Base-by-base conservation (phyloP, 2,888 invertebrate genomes). In the Drosophila pseudotakahashii region DNA sequence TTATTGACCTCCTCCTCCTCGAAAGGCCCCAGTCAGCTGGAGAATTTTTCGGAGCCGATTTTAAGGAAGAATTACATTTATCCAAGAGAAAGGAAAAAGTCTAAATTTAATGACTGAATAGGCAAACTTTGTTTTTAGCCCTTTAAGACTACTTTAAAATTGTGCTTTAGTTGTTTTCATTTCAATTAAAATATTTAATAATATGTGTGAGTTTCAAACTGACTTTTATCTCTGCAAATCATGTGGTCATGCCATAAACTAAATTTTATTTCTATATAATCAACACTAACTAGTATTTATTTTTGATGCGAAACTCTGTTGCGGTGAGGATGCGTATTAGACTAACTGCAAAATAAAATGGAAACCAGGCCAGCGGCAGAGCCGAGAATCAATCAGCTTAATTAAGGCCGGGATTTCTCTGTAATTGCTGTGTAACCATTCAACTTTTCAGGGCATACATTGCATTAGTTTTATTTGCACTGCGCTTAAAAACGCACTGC, bases 391-490 rank as follows among this genome's bases (percentile, higher is more conserved):
- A 82, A 79, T 82, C 83, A 60, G 58, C 62, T 82, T 82, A 82
- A 79, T 79, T 79, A 63, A 71, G 62, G 47, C 80, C 78, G 67
- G 69, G 52, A 55, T 26, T 48, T 37, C 42, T 2, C 36, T 13
- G 48, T 60, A 53, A 69, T 61, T 52, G 62, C 47, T 54, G 64
- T 73, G 81, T 73, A 75, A 81, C 76, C 79, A 77, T 55, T 60
- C 42, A 77, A 82, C 59, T 79, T 79, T 71, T 60, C 30, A 51
- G 72, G 45, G 64, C 64, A 68, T 61, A 54, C 67, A 66, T 63
- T 77, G 79, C 83, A 83, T 80, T 83, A 78, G 84, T 76, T 81
- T 68, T 84, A 76, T 81, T 84, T 81, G 79, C 64, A 55, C 58
- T 73, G 77, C 57, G 76, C 80, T 81, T 76, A 76, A 78, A 67